These are phyloP conservation scores for Gephyroberyx darwinii DNA, from an alignment of 2,797 vertebrate species.

Conservation along the genomic window DNA sequence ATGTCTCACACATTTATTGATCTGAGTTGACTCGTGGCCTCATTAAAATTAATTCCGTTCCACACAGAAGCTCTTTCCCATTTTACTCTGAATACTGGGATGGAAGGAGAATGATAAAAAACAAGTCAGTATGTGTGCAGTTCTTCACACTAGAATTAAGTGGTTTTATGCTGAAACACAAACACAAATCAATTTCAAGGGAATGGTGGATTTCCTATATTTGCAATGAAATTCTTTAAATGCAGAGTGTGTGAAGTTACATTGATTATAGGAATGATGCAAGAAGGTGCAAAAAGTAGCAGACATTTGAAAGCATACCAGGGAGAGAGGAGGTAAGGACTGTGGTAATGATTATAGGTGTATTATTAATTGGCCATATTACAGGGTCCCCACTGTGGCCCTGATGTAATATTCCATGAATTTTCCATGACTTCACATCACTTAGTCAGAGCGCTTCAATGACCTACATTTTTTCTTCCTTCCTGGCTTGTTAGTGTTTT, in stretches of 20 bases:
- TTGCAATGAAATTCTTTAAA: too few relatives aligned
- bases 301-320: too few relatives aligned
- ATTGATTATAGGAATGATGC: too few relatives aligned
- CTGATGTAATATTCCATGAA: neutral
- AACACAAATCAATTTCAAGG: neutral
- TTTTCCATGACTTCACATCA: neutral
- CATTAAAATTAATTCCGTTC: slow-evolving; percentile 42
- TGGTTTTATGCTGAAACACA: neutral
- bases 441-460: neutral
- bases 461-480: neutral
- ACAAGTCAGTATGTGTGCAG: slow-evolving; percentile 4
- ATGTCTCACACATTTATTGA: slow-evolving; percentile 23
- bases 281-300: too few relatives aligned
- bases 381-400: neutral
- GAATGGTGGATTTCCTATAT: too few relatives aligned
- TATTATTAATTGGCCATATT: neutral
- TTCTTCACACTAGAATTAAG: neutral
- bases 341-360: too few relatives aligned
- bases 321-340: too few relatives aligned
- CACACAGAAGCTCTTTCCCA: neutral
- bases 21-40: slow-evolving; percentile 22
- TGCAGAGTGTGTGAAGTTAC: too few relatives aligned
- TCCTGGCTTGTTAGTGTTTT: too few relatives aligned
- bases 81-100: slow-evolving; percentile 33
- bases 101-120: slow-evolving; percentile 10